Percentiles rank a stretch among this genome's conserved stretches.
Conservation (phyloP, 2,113 vertebrate species). For the Nycticorax nycticorax region DNA sequence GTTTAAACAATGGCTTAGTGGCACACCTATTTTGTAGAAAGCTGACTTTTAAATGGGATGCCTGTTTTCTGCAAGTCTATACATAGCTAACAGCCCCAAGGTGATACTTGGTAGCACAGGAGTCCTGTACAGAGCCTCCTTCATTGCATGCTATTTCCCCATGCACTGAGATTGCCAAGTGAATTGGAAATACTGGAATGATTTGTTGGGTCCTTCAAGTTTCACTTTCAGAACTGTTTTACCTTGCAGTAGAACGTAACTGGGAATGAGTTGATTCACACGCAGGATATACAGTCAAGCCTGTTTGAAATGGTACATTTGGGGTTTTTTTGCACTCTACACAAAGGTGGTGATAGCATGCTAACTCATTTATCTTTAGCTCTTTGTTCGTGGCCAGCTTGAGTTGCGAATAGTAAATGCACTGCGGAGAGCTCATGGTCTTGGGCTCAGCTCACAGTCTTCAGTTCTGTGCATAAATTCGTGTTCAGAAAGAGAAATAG, state of each 20-base stretch:
- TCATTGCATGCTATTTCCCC: neutral
- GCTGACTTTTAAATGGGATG: conserved; percentile 36
- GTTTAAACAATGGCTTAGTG: conserved; percentile 61
- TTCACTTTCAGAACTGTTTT: neutral
- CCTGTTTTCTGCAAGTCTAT: conserved; percentile 42
- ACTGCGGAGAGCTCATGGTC: accelerated
- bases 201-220: neutral
- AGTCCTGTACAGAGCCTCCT: neutral
- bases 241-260: neutral
- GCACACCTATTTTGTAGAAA: conserved; percentile 66
- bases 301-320: neutral
- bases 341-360: neutral
- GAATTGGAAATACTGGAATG: neutral
- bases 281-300: neutral
- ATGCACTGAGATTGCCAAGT: neutral
- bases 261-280: neutral
- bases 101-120: neutral
- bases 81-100: neutral
- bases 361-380: neutral
- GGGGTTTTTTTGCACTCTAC: neutral
- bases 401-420: neutral
- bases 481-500: neutral
- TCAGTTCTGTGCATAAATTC: neutral
- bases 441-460: neutral
- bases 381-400: neutral